Base-by-base conservation (phyloP, 2,888 invertebrate genomes). In the Molanna angustata region DNA sequence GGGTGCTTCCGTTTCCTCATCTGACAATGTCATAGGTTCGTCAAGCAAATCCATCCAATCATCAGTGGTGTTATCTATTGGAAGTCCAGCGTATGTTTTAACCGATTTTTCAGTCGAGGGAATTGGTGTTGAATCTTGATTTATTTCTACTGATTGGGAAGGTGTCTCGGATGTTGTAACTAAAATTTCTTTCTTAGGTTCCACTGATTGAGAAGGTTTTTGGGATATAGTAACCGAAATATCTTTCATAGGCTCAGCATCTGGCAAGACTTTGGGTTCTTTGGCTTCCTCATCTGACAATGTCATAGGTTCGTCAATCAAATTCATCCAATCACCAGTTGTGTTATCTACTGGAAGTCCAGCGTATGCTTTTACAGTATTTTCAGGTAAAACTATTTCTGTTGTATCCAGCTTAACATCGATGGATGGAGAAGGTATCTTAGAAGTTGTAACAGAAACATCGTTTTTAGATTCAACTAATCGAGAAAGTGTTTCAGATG, bases 271-370 rank as follows among this genome's bases (percentile, higher is more conserved):
- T 17, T 37, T 37, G 18, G 17, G 6, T 6, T 3, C 4, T 41
- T 19, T 21, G 4, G 14, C 18, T 35, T 64, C 63, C 7, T 63
- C 63, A 48, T 65, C 63, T 40, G 62, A 63, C n/a, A 64, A 54
- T 16, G 55, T 54, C 33, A 61, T 53, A 27, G 59, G 53, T 35
- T 63, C 61, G 52, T 63, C 62, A 22, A 62, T 39, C 2, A 59
- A 50, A n/a, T 27, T 6, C 7, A 7, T 27, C 7, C 37, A 37
- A 37, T 37, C 37, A 17, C 18, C 37, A 11, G 37, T 37, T 11
- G 37, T 37, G 16, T 37, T 37, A 37, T 37, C 37, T 3, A 58
- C 57, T 3, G 60, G 60, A 16, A 60, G 35, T 7, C 58, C 59
- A 27, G 58, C 59, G 17, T 60, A 54, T 46, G 37, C 4, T 3